Base-by-base conservation (phyloP, 2,888 invertebrate species). In the Autographa pulchrina region DNA sequence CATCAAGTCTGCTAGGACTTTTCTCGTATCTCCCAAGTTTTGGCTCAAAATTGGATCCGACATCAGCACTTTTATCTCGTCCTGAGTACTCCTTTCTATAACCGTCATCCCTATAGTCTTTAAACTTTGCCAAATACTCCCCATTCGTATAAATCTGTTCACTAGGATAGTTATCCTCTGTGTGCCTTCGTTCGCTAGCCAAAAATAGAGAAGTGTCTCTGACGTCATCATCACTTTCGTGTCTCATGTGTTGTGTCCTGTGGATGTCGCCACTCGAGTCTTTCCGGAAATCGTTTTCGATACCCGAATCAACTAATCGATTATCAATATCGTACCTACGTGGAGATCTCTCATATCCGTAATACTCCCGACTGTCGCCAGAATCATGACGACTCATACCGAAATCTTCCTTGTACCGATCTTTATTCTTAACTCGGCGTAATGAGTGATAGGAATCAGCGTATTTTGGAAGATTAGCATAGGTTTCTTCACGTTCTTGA, bases 251-350 rank as follows among this genome's bases (percentile, higher is more conserved):
- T 73, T 90, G 90, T 32, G 77, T 82, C 70, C 90, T 90, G 68
- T 94, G 91, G 20, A 96, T 89, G 72, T 97, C 97, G 20, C 96
- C 96, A 82, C 96, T 96, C 0, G 97, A 97, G 84, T 98, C 97
- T 77, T 97, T 96, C 65, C 97, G 96, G 85, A 97, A 97, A 90
- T 98, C 98, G 81, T 98, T 98, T 87, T 98, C 98, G 77, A 98
- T 98, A 0, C 98, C 98, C 0, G 98, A 98, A 92, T 98, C 98
- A 3, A 97, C 97, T 65, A 97, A 94, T 67, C 97, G 96, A 85
- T 96, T 97, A 81, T 97, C 97, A 73, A 94, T 94, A 61, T 96
- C 96, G 68, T 92, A 93, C 70, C 96, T 89, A 65, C 94, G 92
- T 1, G 96, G 96, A 11, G 96, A 94, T 77, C 90, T 90, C 68